Conservation (phyloP, 2,797 vertebrate species). For the Xiphorhynchus erythropygius region DNA sequence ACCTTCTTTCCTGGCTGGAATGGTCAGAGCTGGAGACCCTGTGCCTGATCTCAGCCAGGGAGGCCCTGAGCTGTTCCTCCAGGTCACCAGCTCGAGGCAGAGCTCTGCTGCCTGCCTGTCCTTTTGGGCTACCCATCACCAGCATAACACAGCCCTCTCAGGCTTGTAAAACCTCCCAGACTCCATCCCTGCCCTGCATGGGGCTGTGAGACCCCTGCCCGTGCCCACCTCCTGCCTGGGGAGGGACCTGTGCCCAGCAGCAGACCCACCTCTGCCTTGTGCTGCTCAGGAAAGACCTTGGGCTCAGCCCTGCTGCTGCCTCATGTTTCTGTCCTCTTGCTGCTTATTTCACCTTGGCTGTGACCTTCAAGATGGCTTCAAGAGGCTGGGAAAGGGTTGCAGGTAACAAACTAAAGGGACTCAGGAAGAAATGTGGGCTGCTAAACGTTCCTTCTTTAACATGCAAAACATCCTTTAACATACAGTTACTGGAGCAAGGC, state of each 20-base stretch:
- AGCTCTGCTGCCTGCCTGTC: background rate
- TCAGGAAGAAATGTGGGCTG: background rate
- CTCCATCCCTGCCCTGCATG: background rate
- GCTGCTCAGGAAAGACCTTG: background rate
- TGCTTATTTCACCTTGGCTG: background rate
- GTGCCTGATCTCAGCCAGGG: background rate
- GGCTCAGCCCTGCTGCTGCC: background rate
- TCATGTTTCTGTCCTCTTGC: background rate
- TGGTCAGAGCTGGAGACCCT: background rate
- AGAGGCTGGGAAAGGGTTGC: background rate
- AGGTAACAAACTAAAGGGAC: background rate
- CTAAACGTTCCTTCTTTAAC: background rate
- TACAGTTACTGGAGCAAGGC: background rate
- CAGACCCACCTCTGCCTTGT: background rate
- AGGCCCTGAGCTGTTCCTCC: background rate
- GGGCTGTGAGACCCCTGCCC: background rate
- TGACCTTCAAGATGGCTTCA: background rate
- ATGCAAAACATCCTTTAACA: background rate
- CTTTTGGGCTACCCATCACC: background rate
- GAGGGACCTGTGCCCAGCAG: background rate
- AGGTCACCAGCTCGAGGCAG: rapidly evolving
- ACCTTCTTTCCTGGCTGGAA: background rate
- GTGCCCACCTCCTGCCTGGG: background rate
- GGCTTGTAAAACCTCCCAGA: background rate
- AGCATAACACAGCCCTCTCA: background rate